A percentile compares a stretch with the other conserved stretches of the same genome.
These are phyloP conservation scores for Coluber constrictor DNA, from an alignment of 2,797 vertebrate species.

Conservation along the genomic window DNA sequence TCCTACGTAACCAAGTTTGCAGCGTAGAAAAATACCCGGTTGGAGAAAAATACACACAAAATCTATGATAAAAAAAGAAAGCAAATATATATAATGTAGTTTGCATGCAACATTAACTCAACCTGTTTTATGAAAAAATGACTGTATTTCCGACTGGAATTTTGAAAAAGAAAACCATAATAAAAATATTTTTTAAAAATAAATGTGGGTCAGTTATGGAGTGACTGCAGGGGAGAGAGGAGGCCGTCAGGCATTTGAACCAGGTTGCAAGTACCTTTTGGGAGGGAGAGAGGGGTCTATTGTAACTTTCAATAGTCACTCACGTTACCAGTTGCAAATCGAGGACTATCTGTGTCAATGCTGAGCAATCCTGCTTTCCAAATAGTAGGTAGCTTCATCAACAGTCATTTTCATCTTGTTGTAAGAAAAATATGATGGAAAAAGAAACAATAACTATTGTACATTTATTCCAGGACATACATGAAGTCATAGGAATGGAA, in stretches of 20 bases:
- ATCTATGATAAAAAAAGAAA: too few relatives aligned
- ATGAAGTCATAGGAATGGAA: neutral
- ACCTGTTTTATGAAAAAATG: too few relatives aligned
- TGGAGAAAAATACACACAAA: too few relatives aligned
- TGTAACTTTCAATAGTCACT: neutral
- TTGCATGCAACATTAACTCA: too few relatives aligned
- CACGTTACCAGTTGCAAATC: neutral
- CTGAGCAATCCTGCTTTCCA: neutral
- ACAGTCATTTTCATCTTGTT: neutral
- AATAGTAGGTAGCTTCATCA: neutral
- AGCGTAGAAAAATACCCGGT: too few relatives aligned
- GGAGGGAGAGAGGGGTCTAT: neutral
- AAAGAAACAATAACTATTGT: neutral
- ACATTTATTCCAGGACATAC: neutral
- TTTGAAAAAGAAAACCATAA: too few relatives aligned
- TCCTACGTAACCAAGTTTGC: too few relatives aligned
- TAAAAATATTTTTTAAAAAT: neutral
- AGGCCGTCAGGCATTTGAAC: neutral
- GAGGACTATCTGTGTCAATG: neutral
- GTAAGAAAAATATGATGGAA: neutral
- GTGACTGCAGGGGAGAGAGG: neutral
- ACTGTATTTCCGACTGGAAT: too few relatives aligned
- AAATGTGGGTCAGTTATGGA: neutral
- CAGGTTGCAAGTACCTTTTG: neutral
- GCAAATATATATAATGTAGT: too few relatives aligned